Percentiles rank a stretch among this genome's conserved stretches.
Conservation (phyloP, 2,113 vertebrate genomes). For the Prochilodus magdalenae region DNA sequence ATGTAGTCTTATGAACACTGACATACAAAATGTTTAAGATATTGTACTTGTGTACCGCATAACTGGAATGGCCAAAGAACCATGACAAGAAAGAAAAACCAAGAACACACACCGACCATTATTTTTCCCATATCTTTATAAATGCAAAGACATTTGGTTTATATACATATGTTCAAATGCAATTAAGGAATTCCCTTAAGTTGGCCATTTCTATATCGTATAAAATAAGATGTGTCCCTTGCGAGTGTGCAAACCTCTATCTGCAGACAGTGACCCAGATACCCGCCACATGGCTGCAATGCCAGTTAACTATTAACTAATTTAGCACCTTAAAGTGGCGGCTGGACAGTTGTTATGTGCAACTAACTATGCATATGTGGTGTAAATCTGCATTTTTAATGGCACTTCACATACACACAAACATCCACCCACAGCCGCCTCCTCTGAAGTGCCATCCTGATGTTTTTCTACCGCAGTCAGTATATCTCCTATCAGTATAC, state of each 20-base stretch:
- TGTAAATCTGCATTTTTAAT: neutral
- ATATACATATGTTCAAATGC: slow-evolving; percentile 39
- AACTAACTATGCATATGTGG: neutral
- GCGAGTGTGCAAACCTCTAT: slow-evolving; percentile 38
- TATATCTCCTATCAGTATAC: neutral
- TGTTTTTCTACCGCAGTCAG: neutral
- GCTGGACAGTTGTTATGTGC: neutral
- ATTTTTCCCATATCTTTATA: slow-evolving; percentile 48
- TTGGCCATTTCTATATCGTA: slow-evolving; percentile 14
- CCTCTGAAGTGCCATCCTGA: neutral
- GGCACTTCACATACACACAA: neutral
- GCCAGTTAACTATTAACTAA: neutral
- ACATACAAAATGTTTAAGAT: no score
- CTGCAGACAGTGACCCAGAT: slow-evolving; percentile 4
- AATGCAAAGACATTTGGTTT: slow-evolving; percentile 45
- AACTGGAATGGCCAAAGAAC: neutral
- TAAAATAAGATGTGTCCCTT: slow-evolving; percentile 34
- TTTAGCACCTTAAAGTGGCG: neutral
- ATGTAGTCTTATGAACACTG: no score
- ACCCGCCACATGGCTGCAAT: neutral
- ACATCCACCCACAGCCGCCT: neutral
- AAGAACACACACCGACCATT: neutral
- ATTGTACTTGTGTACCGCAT: neutral
- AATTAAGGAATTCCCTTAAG: slow-evolving; percentile 25
- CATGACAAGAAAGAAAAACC: neutral